Base-by-base conservation (phyloP, 2,888 invertebrate species). In the Drosophila fungiperda region DNA sequence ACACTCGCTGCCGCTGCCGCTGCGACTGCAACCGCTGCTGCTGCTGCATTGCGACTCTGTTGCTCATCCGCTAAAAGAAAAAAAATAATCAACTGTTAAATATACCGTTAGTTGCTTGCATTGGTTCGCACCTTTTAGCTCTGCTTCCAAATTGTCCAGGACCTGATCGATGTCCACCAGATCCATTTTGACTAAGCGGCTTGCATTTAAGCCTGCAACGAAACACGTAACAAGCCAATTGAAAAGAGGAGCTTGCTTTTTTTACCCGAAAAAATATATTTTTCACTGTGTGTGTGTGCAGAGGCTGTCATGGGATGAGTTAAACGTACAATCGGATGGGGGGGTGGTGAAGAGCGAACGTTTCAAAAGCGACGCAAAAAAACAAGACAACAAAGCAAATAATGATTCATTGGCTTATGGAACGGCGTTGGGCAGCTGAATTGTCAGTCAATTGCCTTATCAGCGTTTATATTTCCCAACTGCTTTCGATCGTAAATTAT, bases 101-200 rank as follows among this genome's bases (percentile, higher is more conserved):
- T 20, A 40, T 20, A 23, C 54, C 49, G 50, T 49, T 62, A 50
- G 20, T 17, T 3, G 15, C 20, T 20, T 29, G 6, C 23, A 23
- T 5, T 26, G 3, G 26, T 15, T 17, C 36, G 1, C 40, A 78
- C 81, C 78, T 78, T 78, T 78, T 20, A 80, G 77, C 66, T 78
- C 78, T 2, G 78, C 78, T 92, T 97, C 97, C 91, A 97, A 96
- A 92, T 97, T 97, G 93, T 97, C 97, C 68, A 97, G 94, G 76
- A 97, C 96, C 94, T 96, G 96, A 92, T 97, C 97, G 90, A 97
- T 94, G 93, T 97, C 97, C 73, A 97, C 95, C 68, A 93, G 89
- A 91, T 93, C 93, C 93, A 93, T 93, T 50, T 23, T 78, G 29
- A 50, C 73, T 80, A 80, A 35, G n/a, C 36, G 38, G 54, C 67